Conservation (phyloP, 1,140 invertebrate species). For the Zaprionus capensis region DNA sequence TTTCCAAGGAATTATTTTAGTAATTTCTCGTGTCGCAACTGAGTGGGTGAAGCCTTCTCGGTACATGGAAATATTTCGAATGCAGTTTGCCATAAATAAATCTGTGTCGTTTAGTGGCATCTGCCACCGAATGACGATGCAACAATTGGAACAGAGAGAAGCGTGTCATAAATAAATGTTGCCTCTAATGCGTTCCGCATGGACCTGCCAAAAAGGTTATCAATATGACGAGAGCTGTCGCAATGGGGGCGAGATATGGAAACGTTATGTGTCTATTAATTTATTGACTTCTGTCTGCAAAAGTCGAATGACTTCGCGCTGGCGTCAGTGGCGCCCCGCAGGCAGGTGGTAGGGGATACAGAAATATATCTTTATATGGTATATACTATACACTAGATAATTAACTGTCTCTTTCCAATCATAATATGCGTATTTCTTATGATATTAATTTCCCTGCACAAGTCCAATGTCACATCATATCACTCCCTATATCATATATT, state of each 20-base stretch:
- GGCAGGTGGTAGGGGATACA: neutral
- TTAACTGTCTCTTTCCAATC: neutral
- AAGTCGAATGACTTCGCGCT: neutral
- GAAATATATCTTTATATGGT: neutral
- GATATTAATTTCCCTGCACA: neutral
- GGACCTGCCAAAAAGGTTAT: conserved; percentile 35
- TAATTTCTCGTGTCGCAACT: conserved; percentile 26
- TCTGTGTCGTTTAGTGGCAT: conserved; percentile 11
- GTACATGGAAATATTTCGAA: conserved; percentile 19
- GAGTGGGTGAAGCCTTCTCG: neutral
- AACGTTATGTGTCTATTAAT: conserved; percentile 26
- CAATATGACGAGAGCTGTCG: conserved; percentile 38
- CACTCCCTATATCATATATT: neutral
- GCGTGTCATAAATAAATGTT: conserved; percentile 28
- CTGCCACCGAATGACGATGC: conserved; percentile 23
- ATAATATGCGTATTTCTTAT: neutral
- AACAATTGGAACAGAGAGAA: conserved; percentile 8
- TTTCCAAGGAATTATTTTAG: neutral
- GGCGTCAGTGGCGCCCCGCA: conserved; percentile 9
- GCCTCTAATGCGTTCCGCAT: conserved; percentile 45
- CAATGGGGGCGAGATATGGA: conserved; percentile 6
- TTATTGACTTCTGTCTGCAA: conserved; percentile 22
- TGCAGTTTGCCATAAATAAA: conserved; percentile 26
- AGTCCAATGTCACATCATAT: neutral
- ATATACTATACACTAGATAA: neutral